phyloP scores from a whole-genome alignment of 2,888 invertebrate genomes.

The Epiperipatus broadwayi region DNA sequence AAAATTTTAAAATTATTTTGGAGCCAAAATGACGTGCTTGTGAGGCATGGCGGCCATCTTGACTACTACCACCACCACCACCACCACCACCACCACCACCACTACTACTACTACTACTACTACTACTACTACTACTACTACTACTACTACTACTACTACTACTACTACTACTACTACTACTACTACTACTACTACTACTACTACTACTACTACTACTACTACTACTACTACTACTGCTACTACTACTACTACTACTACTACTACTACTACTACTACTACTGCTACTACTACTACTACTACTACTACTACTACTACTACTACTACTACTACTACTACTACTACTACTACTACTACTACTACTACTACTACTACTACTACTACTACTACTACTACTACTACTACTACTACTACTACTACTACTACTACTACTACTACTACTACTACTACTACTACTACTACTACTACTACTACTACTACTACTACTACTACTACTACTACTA shows the following conservation, averaged over 20 bases:
- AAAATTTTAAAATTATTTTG: too few species aligned
- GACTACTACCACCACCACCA: too few species aligned
- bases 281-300: slow-evolving; percentile 15
- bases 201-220: slow-evolving; percentile 16
- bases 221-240: slow-evolving; percentile 16
- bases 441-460: slow-evolving; percentile 16
- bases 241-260: slow-evolving; percentile 17
- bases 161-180: slow-evolving; percentile 13
- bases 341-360: slow-evolving; percentile 14
- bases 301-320: slow-evolving; percentile 16
- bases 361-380: slow-evolving; percentile 12
- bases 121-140: slow-evolving; percentile 10
- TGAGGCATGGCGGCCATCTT: too few species aligned
- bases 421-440: slow-evolving; percentile 16
- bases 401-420: slow-evolving; percentile 16
- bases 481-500: slow-evolving; percentile 14
- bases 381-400: slow-evolving; percentile 11
- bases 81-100: not conserved
- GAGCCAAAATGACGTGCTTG: too few species aligned
- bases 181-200: slow-evolving; percentile 15
- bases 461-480: slow-evolving; percentile 12
- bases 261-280: slow-evolving; percentile 16
- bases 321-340: slow-evolving; percentile 16
- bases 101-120: slow-evolving; percentile 7
- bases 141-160: slow-evolving; percentile 15